A percentile compares a stretch with the other conserved stretches of the same genome.
Conservation (phyloP, 2,888 invertebrate genomes). For the Branchellion lobata region DNA sequence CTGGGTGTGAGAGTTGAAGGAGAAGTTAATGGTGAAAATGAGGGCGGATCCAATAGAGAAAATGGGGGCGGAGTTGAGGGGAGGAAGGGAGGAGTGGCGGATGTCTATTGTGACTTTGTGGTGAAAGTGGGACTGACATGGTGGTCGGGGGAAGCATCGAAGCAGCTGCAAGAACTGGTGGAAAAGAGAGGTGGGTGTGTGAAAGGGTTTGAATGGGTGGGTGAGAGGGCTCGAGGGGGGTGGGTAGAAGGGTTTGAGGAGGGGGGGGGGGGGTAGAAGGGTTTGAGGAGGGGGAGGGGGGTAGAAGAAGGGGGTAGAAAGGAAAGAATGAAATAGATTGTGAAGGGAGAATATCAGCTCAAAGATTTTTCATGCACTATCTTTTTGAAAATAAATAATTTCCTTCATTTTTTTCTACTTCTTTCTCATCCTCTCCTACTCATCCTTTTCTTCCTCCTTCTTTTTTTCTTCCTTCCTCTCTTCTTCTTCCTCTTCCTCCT, state of each 20-base stretch:
- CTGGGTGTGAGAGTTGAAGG: background rate
- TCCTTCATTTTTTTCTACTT: background rate
- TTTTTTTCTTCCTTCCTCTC: too few relatives aligned
- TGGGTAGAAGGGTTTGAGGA: constrained; percentile 1
- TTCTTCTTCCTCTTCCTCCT: too few relatives aligned
- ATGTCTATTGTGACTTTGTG: constrained; percentile 30
- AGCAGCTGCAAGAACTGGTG: constrained; percentile 4
- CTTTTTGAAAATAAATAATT: too few relatives aligned
- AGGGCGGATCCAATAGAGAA: background rate
- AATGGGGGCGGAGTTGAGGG: background rate
- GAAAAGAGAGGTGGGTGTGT: constrained; percentile 28
- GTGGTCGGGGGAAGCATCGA: constrained; percentile 19
- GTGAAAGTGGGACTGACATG: constrained; percentile 29
- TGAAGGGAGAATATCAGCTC: background rate
- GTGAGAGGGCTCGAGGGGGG: too few relatives aligned
- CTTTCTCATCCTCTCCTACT: too few relatives aligned
- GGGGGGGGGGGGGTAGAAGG: background rate
- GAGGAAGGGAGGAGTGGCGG: background rate
- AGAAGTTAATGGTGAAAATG: background rate
- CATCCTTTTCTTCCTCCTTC: too few relatives aligned
- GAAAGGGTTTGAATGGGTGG: background rate
- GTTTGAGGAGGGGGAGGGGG: background rate
- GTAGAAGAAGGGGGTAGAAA: background rate
- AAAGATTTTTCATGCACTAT: too few relatives aligned
- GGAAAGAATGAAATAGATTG: background rate